phyloP scores from a whole-genome alignment of 2,113 vertebrate species.

The Ammodramus savannarum region DNA sequence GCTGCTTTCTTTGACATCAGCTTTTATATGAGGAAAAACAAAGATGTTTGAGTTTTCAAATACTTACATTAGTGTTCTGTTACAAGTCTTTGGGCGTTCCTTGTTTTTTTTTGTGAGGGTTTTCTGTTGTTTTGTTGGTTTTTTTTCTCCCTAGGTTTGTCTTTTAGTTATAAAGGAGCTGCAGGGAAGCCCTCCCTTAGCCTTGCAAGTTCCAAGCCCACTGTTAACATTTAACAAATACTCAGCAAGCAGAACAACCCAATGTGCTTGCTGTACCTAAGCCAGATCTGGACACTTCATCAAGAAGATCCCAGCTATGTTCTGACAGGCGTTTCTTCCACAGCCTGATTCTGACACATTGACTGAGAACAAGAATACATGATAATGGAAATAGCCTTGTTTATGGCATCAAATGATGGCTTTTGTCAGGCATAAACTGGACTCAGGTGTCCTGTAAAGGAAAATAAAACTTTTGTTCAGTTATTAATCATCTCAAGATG shows the following conservation, averaged over 20 bases:
- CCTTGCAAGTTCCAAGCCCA: not conserved
- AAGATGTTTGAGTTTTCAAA: constrained; percentile 18
- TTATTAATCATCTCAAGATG: not conserved
- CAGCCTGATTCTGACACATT: not conserved
- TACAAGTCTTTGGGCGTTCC: constrained; percentile 17
- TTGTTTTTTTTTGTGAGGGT: constrained; percentile 25
- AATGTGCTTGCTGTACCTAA: not conserved
- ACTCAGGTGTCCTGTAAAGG: not conserved
- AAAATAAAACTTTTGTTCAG: not conserved
- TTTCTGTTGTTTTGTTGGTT: not conserved
- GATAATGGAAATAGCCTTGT: not conserved
- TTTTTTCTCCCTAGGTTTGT: not conserved
- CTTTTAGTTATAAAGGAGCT: constrained; percentile 8
- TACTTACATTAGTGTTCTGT: constrained; percentile 26
- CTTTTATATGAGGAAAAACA: not conserved
- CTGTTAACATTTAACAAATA: constrained; percentile 32
- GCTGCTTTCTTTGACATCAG: constrained; percentile 10
- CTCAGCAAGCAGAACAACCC: constrained; percentile 5
- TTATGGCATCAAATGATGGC: not conserved
- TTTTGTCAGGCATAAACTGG: not conserved
- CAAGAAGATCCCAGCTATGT: not conserved
- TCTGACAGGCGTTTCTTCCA: not conserved
- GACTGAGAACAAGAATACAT: not conserved
- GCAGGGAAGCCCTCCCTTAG: not conserved
- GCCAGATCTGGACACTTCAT: not conserved